phyloP scores from a whole-genome alignment of 1,140 invertebrate genomes.

The Coenobita brevimanus region DNA sequence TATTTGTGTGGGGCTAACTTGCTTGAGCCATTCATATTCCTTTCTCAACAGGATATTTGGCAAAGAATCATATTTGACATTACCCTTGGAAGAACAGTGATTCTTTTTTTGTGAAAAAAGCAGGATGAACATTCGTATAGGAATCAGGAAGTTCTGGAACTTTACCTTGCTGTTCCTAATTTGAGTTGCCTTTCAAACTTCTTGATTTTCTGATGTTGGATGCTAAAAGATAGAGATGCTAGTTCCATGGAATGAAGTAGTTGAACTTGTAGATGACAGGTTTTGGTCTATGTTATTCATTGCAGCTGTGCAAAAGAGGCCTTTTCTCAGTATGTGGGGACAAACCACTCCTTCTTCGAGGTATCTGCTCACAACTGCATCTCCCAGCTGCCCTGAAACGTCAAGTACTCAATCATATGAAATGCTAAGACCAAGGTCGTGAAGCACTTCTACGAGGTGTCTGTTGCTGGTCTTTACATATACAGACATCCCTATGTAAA shows the following conservation, averaged over 20 bases:
- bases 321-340: not conserved
- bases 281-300: slow-evolving; percentile 11
- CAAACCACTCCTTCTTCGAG: not conserved
- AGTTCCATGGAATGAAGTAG: not conserved
- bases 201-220: not conserved
- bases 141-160: too few relatives aligned
- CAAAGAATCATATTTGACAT: too few relatives aligned
- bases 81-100: too few relatives aligned
- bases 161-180: too few relatives aligned
- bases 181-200: not conserved
- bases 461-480: not conserved
- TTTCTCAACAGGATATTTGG: too few relatives aligned
- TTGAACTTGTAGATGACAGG: not conserved
- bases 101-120: too few relatives aligned
- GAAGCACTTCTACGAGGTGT: not conserved
- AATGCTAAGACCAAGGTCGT: not conserved
- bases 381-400: not conserved
- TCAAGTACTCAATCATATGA: not conserved
- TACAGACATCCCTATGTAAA: not conserved
- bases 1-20: too few relatives aligned
- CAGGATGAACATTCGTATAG: too few relatives aligned
- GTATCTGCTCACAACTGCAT: not conserved
- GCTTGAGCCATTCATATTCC: too few relatives aligned
- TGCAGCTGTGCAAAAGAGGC: not conserved
- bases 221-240: too few relatives aligned